Evolutionary conservation across 2,888 invertebrate genomes (phyloP).

Genomic region (Schrankia costaestrigalis): DNA sequence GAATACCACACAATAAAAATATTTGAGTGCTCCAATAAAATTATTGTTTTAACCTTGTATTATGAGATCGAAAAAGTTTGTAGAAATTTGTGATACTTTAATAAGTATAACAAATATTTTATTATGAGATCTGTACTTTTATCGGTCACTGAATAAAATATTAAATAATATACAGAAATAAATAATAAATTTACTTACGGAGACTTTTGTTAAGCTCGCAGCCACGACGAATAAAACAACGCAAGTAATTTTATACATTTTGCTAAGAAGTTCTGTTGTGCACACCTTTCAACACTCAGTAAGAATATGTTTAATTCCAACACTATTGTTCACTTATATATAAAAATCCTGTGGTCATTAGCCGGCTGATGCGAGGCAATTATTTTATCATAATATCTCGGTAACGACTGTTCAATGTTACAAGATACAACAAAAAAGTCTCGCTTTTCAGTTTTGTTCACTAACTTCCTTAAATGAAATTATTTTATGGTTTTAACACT

Average conservation of each 20-base stretch:
- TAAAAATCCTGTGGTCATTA: slow-evolving; percentile 19
- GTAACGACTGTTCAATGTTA: slow-evolving; percentile 22
- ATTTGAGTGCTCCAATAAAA: too few relatives aligned
- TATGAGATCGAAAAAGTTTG: too few relatives aligned
- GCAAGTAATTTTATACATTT: slow-evolving; percentile 25
- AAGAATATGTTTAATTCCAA: slow-evolving; percentile 14
- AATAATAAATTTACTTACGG: slow-evolving; percentile 15
- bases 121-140: too few relatives aligned
- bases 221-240: slow-evolving; percentile 21
- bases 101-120: too few relatives aligned
- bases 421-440: slow-evolving; percentile 23
- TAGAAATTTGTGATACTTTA: too few relatives aligned
- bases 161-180: background rate
- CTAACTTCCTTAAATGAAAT: slow-evolving; percentile 10
- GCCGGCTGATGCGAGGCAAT: slow-evolving; percentile 20
- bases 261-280: slow-evolving; percentile 5
- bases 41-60: too few relatives aligned
- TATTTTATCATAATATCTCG: slow-evolving; percentile 28
- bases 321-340: slow-evolving; percentile 18
- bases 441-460: slow-evolving; percentile 10
- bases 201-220: slow-evolving; percentile 20
- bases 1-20: too few relatives aligned
- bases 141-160: too few relatives aligned
- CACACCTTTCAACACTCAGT: slow-evolving; percentile 12
- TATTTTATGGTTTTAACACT: too few relatives aligned